A percentile compares a stretch with the other conserved stretches of the same genome.
phyloP scores from a whole-genome alignment of 2,888 invertebrate genomes.

The Elysia crispata region DNA sequence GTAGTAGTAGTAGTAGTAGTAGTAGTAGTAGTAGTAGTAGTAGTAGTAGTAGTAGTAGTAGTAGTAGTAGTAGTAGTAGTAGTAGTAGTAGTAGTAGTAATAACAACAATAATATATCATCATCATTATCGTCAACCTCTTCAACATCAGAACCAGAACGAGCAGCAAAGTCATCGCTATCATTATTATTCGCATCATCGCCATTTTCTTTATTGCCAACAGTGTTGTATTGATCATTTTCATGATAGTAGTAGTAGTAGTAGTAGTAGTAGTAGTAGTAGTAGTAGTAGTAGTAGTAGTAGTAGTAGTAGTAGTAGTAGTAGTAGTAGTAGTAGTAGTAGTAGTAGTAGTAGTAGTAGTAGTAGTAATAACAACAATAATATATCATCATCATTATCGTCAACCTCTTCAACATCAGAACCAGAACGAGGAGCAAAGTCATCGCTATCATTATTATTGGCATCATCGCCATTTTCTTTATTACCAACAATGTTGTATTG shows the following conservation, averaged over 20 bases:
- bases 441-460: too few species aligned
- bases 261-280: conserved; percentile 39
- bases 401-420: too few species aligned
- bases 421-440: too few species aligned
- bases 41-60: conserved; percentile 10
- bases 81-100: conserved; percentile 14
- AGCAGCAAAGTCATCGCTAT: too few species aligned
- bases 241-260: conserved; percentile 35
- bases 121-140: too few species aligned
- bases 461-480: too few species aligned
- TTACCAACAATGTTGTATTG: too few species aligned
- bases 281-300: conserved; percentile 28
- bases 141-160: too few species aligned
- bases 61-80: conserved; percentile 34
- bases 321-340: conserved; percentile 24
- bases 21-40: conserved; percentile 32
- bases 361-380: conserved; percentile 12
- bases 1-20: conserved; percentile 26
- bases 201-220: too few species aligned
- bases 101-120: not conserved
- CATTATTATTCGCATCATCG: too few species aligned
- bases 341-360: conserved; percentile 27
- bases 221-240: too few species aligned
- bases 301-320: conserved; percentile 35
- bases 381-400: not conserved